Percentiles rank a stretch among this genome's conserved stretches.
Evolutionary conservation across 1,140 invertebrate species (phyloP).

Genomic region (Lordiphosa mommai): DNA sequence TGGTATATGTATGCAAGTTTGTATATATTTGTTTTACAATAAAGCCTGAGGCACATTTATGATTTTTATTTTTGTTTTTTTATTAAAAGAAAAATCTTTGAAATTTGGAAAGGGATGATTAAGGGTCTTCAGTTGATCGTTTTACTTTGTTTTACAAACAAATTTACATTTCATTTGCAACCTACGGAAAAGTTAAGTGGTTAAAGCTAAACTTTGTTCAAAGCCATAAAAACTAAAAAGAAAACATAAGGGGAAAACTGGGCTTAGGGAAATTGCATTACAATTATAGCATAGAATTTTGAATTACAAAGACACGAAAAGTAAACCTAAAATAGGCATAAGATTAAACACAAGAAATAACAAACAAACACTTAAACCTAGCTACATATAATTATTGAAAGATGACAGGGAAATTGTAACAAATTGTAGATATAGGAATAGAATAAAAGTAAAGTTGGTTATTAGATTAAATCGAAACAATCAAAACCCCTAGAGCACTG

Average conservation of each 20-base stretch:
- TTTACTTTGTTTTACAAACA: constrained; percentile 71
- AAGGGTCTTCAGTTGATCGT: constrained; percentile 19
- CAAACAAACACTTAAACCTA: constrained; percentile 72
- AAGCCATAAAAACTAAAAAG: constrained; percentile 26
- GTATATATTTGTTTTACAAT: constrained; percentile 74
- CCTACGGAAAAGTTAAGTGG: constrained; percentile 15
- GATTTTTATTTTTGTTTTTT: constrained; percentile 33
- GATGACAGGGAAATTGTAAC: constrained; percentile 8
- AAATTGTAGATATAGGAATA: constrained; percentile 1
- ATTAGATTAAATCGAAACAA: constrained; percentile 47
- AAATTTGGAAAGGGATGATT: constrained; percentile 21
- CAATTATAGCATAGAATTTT: constrained; percentile 21
- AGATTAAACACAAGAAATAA: constrained; percentile 58
- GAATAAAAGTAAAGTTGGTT: constrained; percentile 5
- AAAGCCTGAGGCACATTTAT: constrained; percentile 75
- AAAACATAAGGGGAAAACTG: constrained; percentile 1
- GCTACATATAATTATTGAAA: constrained; percentile 7
- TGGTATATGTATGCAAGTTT: constrained; percentile 47
- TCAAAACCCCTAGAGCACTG: background rate
- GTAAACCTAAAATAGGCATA: constrained; percentile 34
- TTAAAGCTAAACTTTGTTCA: constrained; percentile 47
- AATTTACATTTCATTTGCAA: constrained; percentile 46
- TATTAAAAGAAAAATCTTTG: constrained; percentile 12
- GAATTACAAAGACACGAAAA: constrained; percentile 17
- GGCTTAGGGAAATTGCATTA: constrained; percentile 8